Base-by-base conservation (phyloP, 1,140 invertebrate genomes). In the Drosophila burlai region DNA sequence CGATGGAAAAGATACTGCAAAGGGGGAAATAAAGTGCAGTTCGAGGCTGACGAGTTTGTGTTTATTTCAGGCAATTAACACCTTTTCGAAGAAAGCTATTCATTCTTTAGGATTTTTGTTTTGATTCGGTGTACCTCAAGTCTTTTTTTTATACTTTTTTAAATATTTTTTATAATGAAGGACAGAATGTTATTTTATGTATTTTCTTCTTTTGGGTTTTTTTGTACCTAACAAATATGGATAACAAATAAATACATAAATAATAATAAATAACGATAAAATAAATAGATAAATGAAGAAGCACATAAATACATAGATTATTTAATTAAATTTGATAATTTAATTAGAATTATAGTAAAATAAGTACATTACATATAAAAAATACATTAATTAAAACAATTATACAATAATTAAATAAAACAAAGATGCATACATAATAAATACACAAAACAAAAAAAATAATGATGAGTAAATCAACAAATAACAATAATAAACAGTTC, bases 61-160 rank as follows among this genome's bases (percentile, higher is more conserved):
- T 31, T 60, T 50, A 43, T 29, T 18, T 16, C 16, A 16, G 4
- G 24, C 24, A 45, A 45, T 45, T 58, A 58, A 15, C 52, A 55
- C 52, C 52, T 55, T 24, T 38, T 24, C 3, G 2, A 50, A 2
- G 8, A 40, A n/a, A 10, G 1, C 15, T 4, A 6, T 55, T 55
- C 3, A n/a, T 24, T 40, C 8, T 15, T 36, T 0, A 3, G 3
- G 11, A 21, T 1, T 10, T 24, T 55, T 55, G 34, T 38, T 38
- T 54, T 21, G 34, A 21, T 54, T 52, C 31, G 3, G n/a, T 24
- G 2, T 13, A 7, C 29, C n/a, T 52, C 9, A 52, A 31, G 16
- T 43, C n/a, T 43, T 8, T 0, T 4, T 7, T 31, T 50, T 2
- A 46, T 46, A 8, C 9, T 6, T 5, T 52, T 18, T 52, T 2